Conservation (phyloP, 2,797 vertebrate species). For the Parauchenoglanis punctatus region DNA sequence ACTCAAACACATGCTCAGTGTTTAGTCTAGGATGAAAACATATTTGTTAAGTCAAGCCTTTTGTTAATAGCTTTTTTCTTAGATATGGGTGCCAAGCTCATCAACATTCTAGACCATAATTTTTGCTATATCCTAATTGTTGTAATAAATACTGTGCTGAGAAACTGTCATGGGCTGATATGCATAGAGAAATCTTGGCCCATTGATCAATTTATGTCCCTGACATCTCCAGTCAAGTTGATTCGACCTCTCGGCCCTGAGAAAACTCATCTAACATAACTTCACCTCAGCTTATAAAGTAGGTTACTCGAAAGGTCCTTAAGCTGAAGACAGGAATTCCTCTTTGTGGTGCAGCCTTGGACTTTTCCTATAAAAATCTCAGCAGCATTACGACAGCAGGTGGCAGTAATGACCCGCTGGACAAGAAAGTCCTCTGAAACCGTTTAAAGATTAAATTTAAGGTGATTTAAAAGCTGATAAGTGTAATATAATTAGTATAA, state of each 20-base stretch:
- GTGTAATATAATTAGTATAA: neutral
- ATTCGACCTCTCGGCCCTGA: neutral
- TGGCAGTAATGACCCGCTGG: slow-evolving; percentile 21
- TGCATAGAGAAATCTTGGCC: neutral
- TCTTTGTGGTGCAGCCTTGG: neutral
- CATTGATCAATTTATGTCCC: neutral
- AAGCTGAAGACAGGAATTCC: neutral
- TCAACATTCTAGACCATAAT: neutral
- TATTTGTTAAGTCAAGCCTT: too few relatives aligned
- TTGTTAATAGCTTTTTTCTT: too few relatives aligned
- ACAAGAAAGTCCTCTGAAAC: neutral
- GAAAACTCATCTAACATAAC: neutral
- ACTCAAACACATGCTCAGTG: too few relatives aligned
- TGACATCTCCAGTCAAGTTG: neutral
- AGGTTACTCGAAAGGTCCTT: neutral
- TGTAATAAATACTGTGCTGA: neutral
- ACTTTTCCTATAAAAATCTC: neutral
- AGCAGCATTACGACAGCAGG: slow-evolving; percentile 10
- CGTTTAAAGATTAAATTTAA: neutral
- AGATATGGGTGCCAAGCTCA: too few relatives aligned
- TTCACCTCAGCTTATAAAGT: neutral
- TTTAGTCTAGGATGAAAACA: too few relatives aligned
- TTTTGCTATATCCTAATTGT: neutral
- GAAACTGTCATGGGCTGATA: neutral
- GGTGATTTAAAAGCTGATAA: neutral